Base-by-base conservation (phyloP, 2,797 vertebrate genomes). In the Cebuella pygmaea region DNA sequence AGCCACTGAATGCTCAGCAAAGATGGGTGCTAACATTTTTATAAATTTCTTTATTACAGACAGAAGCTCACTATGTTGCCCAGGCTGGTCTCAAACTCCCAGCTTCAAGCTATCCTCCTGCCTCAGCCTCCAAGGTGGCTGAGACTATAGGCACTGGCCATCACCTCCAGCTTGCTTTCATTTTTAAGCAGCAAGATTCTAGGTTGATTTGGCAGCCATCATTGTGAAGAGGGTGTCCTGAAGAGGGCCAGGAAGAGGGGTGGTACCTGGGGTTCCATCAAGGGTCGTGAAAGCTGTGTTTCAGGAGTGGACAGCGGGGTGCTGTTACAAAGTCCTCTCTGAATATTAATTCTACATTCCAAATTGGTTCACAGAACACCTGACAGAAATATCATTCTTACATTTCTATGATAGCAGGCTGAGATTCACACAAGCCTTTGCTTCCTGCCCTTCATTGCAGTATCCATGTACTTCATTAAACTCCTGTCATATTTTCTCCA, bases 381-480 rank as follows among this genome's bases (percentile, higher is more conserved):
- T 36, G 61, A 75, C 3, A 39, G 44, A 46, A 55, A 39, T 75
- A 61, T 19, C 3, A 67, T 27, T 70, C 27, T 92, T 14, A 59
- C 7, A 41, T 41, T 57, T 81, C 79, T 88, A 2, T n/a, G 41
- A 50, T 41, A 88, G 44, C 24, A 61, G 15, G 44, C 50, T 80
- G 41, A 57, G 48, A 81, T 74, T 78, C 79, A 90, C 92, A 88
- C 3, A 4, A 11, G 10, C 22, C 48, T 88, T 83, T 24, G 15
- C 33, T 90, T 91, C 74, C 78, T 79, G 67, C 59, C 78, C 44
- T 2, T 36, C 39, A 10, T 20, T 81, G 48, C 27, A 26, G 46
- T 46, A 67, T n/a, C 87, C 52, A n/a, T 59, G 79, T 48, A 48
- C 82, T 95, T 96, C 46, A 67, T 94, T 92, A 95, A 84, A 92